Percentiles rank a stretch among this genome's conserved stretches.
Conservation (phyloP, 2,888 invertebrate genomes). For the Criorhina ranunculi region DNA sequence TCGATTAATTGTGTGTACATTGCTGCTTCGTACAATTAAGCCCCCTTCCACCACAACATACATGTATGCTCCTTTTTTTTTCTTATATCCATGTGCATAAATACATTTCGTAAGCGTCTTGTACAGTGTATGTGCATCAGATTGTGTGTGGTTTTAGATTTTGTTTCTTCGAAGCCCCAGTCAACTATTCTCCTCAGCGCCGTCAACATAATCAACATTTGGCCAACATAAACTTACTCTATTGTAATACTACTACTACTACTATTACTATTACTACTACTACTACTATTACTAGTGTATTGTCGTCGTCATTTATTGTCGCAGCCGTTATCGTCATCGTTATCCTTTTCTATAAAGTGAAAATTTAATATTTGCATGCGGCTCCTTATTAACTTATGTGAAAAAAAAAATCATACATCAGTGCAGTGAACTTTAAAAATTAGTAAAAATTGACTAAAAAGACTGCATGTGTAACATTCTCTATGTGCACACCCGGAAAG, state of each 20-base stretch:
- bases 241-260: slow-evolving; percentile 4
- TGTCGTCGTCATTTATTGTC: slow-evolving; percentile 9
- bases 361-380: background rate
- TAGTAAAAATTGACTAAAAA: background rate
- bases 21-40: slow-evolving; percentile 8
- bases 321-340: slow-evolving; percentile 40
- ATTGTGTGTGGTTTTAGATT: slow-evolving; percentile 7
- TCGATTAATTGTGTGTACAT: slow-evolving; percentile 36
- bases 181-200: slow-evolving; percentile 1
- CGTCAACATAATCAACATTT: slow-evolving; percentile 1
- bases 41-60: background rate
- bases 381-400: background rate
- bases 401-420: slow-evolving; percentile 28
- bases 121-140: slow-evolving; percentile 13
- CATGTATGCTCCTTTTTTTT: too few relatives aligned
- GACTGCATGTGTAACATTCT: background rate
- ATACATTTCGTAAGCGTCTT: slow-evolving; percentile 15
- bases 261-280: slow-evolving; percentile 18
- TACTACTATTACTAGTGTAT: slow-evolving; percentile 17
- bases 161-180: background rate
- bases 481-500: slow-evolving; percentile 12
- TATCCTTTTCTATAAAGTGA: slow-evolving; percentile 7
- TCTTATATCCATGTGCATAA: slow-evolving; percentile 36
- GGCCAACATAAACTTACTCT: slow-evolving; percentile 10
- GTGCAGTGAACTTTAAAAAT: slow-evolving; percentile 50